Conservation (phyloP, 2,888 invertebrate genomes). For the Pantelozetes paolii region DNA sequence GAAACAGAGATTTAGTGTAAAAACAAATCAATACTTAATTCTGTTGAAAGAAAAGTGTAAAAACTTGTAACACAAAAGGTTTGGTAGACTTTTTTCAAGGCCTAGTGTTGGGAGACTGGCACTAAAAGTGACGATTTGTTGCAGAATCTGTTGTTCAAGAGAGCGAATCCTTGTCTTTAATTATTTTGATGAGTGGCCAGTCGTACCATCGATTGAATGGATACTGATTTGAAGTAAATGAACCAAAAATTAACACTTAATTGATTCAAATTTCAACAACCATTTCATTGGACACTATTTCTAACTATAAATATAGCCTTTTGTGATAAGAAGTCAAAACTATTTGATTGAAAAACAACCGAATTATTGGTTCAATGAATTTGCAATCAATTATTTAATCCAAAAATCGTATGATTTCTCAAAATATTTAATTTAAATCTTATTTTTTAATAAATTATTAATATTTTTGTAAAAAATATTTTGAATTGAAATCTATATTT, state of each 20-base stretch:
- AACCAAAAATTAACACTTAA: neutral
- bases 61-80: neutral
- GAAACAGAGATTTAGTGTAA: neutral
- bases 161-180: neutral
- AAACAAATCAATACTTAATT: neutral
- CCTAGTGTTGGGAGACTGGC: slow-evolving; percentile 7
- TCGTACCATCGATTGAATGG: slow-evolving; percentile 20
- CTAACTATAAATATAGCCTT: neutral
- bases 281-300: slow-evolving; percentile 5
- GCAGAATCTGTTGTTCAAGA: neutral
- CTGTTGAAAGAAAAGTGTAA: neutral
- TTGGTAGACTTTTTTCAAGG: slow-evolving; percentile 7
- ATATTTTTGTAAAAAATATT: too few species aligned
- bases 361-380: neutral
- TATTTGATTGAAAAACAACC: neutral
- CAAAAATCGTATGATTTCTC: too few species aligned
- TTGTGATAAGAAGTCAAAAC: neutral
- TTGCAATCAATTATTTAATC: too few species aligned
- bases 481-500: too few species aligned
- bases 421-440: too few species aligned
- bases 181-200: neutral
- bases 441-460: too few species aligned
- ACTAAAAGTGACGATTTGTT: neutral
- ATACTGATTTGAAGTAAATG: neutral
- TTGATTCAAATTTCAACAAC: neutral